Evolutionary conservation across 2,888 invertebrate species (phyloP).

Genomic region (Pseudococcus viburni): DNA sequence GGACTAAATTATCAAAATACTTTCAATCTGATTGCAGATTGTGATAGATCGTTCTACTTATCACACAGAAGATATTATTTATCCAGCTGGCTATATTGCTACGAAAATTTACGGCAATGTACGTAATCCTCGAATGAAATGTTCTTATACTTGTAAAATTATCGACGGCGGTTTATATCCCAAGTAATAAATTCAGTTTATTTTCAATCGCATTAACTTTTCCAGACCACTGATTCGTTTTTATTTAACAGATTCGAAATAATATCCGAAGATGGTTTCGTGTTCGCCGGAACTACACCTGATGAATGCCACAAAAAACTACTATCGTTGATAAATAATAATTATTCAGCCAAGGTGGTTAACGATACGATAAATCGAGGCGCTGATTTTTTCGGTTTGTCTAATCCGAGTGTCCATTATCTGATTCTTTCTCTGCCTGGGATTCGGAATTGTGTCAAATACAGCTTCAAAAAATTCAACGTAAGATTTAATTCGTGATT

Average conservation of each 20-base stretch:
- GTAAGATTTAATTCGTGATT: slow-evolving; percentile 24
- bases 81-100: slow-evolving; percentile 84
- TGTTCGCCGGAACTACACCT: slow-evolving; percentile 79
- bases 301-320: slow-evolving; percentile 81
- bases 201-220: neutral
- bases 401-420: slow-evolving; percentile 79
- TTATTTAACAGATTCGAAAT: slow-evolving; percentile 79
- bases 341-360: slow-evolving; percentile 61
- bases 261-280: slow-evolving; percentile 78
- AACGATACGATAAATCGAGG: slow-evolving; percentile 72
- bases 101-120: slow-evolving; percentile 83
- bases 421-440: slow-evolving; percentile 63
- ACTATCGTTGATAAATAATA: slow-evolving; percentile 73
- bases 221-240: slow-evolving; percentile 63
- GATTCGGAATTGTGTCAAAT: slow-evolving; percentile 55
- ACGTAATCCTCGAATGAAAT: slow-evolving; percentile 79
- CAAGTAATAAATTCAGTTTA: slow-evolving; percentile 72
- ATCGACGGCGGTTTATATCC: slow-evolving; percentile 81
- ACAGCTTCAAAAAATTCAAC: slow-evolving; percentile 59
- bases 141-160: slow-evolving; percentile 85
- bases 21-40: slow-evolving; percentile 71
- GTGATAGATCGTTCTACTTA: slow-evolving; percentile 79
- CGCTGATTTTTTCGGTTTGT: slow-evolving; percentile 84
- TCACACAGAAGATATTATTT: slow-evolving; percentile 81
- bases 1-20: neutral